These are phyloP conservation scores for Hemibagrus guttatus DNA, from an alignment of 2,797 vertebrate genomes.

Conservation along the genomic window DNA sequence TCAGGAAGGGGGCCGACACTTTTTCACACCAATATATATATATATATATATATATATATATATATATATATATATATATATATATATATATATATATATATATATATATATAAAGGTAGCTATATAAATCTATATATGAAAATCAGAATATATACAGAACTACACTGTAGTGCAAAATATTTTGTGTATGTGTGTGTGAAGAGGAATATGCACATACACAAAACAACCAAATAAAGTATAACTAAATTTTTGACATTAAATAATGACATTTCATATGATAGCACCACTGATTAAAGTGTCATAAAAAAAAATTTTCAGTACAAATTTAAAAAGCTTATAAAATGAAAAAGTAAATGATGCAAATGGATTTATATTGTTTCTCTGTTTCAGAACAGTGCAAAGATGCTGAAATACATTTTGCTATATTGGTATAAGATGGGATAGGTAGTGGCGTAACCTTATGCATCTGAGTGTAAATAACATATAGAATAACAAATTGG, in stretches of 20 bases:
- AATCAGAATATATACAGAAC: too few species aligned
- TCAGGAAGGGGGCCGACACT: too few species aligned
- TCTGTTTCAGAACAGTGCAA: background rate
- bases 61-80: too few species aligned
- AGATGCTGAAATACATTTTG: background rate
- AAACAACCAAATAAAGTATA: background rate
- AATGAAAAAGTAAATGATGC: background rate
- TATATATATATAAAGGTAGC: too few species aligned
- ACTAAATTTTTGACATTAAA: too few species aligned
- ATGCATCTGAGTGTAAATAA: background rate
- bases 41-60: too few species aligned
- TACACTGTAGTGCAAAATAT: too few species aligned
- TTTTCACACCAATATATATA: too few species aligned
- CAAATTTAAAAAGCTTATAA: background rate
- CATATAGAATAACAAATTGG: conserved; percentile 1
- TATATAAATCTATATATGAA: too few species aligned
- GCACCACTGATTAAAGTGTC: background rate
- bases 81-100: too few species aligned
- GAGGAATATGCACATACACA: too few species aligned
- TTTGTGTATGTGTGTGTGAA: too few species aligned
- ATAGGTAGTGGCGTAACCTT: background rate
- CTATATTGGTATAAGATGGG: background rate
- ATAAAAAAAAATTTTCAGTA: background rate
- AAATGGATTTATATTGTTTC: background rate
- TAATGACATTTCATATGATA: background rate